Conservation (phyloP, 2,797 vertebrate species). For the Urocyon cinereoargenteus region DNA sequence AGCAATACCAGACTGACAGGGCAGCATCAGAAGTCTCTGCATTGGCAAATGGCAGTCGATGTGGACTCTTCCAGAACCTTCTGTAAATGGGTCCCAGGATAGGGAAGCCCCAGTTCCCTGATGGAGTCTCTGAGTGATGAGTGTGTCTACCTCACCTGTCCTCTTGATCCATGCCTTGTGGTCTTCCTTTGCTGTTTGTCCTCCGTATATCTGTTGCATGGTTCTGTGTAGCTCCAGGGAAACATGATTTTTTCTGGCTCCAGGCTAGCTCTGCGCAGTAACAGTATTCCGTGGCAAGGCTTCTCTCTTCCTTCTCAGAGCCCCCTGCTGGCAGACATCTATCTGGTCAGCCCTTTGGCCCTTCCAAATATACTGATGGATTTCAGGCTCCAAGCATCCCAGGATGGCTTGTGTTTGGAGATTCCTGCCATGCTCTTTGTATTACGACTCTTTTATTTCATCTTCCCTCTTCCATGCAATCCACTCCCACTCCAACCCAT, state of each 20-base stretch:
- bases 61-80: background rate
- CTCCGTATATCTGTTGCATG: fast-evolving
- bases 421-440: background rate
- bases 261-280: background rate
- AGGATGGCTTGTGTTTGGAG: background rate
- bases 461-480: background rate
- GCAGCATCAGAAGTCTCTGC: background rate
- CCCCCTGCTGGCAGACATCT: background rate
- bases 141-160: background rate
- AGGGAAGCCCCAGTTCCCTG: background rate
- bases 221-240: background rate
- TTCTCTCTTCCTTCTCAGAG: background rate
- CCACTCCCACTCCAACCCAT: background rate
- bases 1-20: background rate
- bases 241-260: background rate
- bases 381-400: background rate
- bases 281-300: background rate
- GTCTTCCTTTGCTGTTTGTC: background rate
- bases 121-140: background rate
- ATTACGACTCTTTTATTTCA: background rate
- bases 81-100: background rate
- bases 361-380: background rate
- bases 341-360: background rate
- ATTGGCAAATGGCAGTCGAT: background rate
- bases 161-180: background rate